Evolutionary conservation across 2,888 invertebrate species (phyloP).

Genomic region (Rhimphoctona megacephalus): DNA sequence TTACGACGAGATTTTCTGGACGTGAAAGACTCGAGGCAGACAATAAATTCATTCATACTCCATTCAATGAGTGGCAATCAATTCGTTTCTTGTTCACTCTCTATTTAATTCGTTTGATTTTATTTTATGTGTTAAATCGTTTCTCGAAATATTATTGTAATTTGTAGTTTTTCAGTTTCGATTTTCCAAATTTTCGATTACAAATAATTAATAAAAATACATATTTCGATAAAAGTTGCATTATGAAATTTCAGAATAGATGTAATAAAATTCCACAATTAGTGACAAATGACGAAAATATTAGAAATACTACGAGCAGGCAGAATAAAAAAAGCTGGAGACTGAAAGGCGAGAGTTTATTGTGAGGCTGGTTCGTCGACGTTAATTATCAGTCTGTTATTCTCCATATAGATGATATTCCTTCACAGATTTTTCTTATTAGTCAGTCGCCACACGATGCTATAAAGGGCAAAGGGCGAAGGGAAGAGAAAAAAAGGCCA

Average conservation of each 20-base stretch:
- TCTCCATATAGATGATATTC: not conserved
- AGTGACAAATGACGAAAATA: not conserved
- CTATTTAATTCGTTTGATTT: not conserved
- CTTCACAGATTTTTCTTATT: conserved; percentile 70
- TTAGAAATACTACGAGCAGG: not conserved
- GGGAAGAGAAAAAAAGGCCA: conserved; percentile 36
- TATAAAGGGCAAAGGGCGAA: conserved; percentile 31
- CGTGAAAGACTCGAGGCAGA: not conserved
- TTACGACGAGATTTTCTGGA: conserved; percentile 39
- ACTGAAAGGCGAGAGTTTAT: conserved; percentile 34
- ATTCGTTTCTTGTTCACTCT: conserved; percentile 1
- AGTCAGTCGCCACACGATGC: conserved; percentile 58
- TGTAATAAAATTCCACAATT: not conserved
- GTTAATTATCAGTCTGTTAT: conserved; percentile 40
- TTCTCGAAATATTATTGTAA: not conserved
- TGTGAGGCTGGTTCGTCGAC: conserved; percentile 27
- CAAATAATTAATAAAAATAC: not conserved
- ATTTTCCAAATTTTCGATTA: not conserved
- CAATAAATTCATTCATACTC: not conserved
- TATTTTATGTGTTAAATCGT: not conserved
- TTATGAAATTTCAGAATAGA: not conserved
- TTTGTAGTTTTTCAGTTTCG: not conserved
- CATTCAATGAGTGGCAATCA: conserved; percentile 4
- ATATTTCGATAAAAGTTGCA: not conserved
- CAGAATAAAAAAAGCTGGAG: conserved; percentile 11